These are phyloP conservation scores for Eristalis tenax DNA, from an alignment of 2,888 invertebrate species.

Conservation along the genomic window DNA sequence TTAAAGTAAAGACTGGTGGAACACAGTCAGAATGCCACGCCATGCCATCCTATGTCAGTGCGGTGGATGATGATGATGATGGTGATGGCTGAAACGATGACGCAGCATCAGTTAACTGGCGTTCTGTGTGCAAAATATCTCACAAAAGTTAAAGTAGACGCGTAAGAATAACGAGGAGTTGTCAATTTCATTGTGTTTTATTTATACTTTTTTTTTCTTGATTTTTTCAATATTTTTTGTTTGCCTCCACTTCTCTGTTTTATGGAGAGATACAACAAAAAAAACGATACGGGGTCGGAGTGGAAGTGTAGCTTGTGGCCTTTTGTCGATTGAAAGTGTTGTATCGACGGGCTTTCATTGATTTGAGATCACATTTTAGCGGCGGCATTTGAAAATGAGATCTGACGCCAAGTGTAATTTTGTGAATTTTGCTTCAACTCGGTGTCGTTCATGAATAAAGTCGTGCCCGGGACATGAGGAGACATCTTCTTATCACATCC, in stretches of 20 bases:
- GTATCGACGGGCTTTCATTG: background rate
- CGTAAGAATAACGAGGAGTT: constrained; percentile 70
- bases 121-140: constrained; percentile 70
- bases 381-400: constrained; percentile 17
- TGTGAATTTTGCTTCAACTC: no score
- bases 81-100: constrained; percentile 68
- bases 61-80: constrained; percentile 8
- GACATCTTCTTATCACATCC: no score
- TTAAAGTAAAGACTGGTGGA: constrained; percentile 71
- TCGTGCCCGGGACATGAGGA: no score
- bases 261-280: constrained; percentile 8
- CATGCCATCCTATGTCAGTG: constrained; percentile 7
- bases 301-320: background rate
- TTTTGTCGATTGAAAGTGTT: constrained; percentile 25
- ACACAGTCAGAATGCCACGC: constrained; percentile 62
- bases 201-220: constrained; percentile 39
- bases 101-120: constrained; percentile 71
- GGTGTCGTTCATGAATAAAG: no score
- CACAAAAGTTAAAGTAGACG: constrained; percentile 69
- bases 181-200: constrained; percentile 68
- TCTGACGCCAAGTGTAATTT: no score
- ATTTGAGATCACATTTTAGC: constrained; percentile 16
- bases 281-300: background rate
- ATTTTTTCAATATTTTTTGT: constrained; percentile 40
- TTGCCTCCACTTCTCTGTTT: constrained; percentile 12